phyloP scores from a whole-genome alignment of 2,113 vertebrate species.

The Climacteris rufus region DNA sequence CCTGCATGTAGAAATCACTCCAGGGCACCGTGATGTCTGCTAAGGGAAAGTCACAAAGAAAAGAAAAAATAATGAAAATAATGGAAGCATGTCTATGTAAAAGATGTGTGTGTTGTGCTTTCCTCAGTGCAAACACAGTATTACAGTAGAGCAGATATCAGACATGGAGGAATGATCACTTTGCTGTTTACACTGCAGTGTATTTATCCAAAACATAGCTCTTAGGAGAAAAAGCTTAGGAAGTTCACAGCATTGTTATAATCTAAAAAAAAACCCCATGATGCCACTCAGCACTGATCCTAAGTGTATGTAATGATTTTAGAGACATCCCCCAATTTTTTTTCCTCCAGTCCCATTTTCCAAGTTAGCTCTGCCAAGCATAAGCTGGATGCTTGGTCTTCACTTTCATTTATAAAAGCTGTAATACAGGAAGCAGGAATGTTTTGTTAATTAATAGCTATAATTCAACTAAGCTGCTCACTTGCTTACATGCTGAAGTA shows the following conservation, averaged over 20 bases:
- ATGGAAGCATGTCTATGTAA: background rate
- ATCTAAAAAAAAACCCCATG: background rate
- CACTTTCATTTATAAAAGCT: background rate
- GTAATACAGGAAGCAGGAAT: background rate
- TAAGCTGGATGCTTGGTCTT: background rate
- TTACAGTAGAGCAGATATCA: background rate
- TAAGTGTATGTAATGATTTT: background rate
- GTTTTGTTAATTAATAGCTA: background rate
- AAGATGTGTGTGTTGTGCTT: background rate
- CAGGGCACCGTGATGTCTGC: conserved; percentile 13
- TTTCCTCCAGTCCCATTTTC: background rate
- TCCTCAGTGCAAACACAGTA: background rate
- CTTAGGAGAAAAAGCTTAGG: background rate
- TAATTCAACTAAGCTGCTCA: background rate
- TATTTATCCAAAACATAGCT: background rate
- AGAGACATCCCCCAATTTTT: accelerated
- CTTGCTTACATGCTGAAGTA: background rate
- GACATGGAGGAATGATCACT: background rate
- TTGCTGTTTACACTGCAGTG: background rate
- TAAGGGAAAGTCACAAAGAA: background rate
- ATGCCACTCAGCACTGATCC: background rate
- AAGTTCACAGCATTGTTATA: background rate
- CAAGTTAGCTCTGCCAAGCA: background rate
- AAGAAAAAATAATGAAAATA: background rate
- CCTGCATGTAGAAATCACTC: conserved; percentile 40